Evolutionary conservation across 2,888 invertebrate species (phyloP), one percentile per base, ranked within the genome.

Genomic region (Diarsia brunnea): DNA sequence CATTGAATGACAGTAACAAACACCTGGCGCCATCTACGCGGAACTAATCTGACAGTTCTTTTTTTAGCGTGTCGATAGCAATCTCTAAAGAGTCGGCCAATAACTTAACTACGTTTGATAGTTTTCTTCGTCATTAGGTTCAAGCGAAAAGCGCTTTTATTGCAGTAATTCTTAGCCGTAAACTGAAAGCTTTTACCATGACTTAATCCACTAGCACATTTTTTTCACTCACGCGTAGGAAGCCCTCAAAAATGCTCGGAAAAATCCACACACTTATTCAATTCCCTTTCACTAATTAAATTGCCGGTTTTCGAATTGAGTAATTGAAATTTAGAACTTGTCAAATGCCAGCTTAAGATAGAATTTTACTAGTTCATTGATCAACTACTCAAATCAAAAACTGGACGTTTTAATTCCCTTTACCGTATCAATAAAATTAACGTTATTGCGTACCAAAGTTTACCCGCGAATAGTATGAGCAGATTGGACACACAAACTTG

Each of bases 381-480:
- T 31, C 31, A 31, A 60, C 7, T 19, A 31, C 60, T 31, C 60
- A 60, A 60, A 31, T 60, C 10, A 60, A 14, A 60, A 19, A 31
- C 31, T 8, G 8, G 19, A 1, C 10, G 19, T 27, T 27, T 58
- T 16, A 24, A 58, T 58, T 60, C 58, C 19, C 7, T 27, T 67
- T 68, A 47, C 19, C 8, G 31, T 24, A 75, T 24, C 24, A 10
- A 21, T 45, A 27, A 45, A 58, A 47, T 16, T 58, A 51, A 47
- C 12, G 38, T 76, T 68, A 51, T 74, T 68, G 64, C 51, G 7
- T 53, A 55, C 27, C 21, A 58, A 51, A 71, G 78, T 45, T n/a
- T 45, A 55, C 51, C 21, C 14, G 31, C 19, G 24, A 21, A 21
- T 19, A 19, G n/a, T 16, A 63, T 11, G 45, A 14, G 43, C 64